Conservation (phyloP, 2,888 invertebrate genomes). For the Acanthococcus lagerstroemiae region DNA sequence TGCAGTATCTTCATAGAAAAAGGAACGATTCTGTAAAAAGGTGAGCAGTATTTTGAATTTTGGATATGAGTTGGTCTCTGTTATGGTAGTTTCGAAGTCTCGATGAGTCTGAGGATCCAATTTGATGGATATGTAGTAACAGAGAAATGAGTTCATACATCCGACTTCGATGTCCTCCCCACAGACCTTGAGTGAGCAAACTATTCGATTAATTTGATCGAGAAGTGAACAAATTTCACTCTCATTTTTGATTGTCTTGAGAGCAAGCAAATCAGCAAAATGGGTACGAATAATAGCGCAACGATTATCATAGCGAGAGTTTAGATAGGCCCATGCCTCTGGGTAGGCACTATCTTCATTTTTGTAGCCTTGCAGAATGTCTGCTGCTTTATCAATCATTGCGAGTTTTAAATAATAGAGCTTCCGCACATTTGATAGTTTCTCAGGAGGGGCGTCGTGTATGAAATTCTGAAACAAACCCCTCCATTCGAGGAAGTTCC, state of each 20-base stretch:
- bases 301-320: too few relatives aligned
- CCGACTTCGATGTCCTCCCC: neutral
- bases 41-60: neutral
- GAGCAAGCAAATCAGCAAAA: too few relatives aligned
- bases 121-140: neutral
- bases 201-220: neutral
- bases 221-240: neutral
- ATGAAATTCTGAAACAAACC: too few relatives aligned
- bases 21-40: neutral
- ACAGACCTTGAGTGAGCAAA: neutral
- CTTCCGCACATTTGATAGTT: too few relatives aligned
- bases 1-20: neutral
- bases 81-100: neutral
- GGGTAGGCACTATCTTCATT: too few relatives aligned
- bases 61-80: neutral
- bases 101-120: neutral
- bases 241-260: neutral
- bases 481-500: too few relatives aligned
- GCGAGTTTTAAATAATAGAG: too few relatives aligned
- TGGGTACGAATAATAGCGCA: too few relatives aligned
- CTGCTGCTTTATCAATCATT: too few relatives aligned
- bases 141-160: neutral
- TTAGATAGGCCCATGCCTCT: too few relatives aligned
- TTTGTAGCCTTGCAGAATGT: too few relatives aligned
- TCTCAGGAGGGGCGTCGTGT: too few relatives aligned